These are phyloP conservation scores for Willisornis vidua DNA, from an alignment of 2,113 vertebrate genomes.

Conservation along the genomic window DNA sequence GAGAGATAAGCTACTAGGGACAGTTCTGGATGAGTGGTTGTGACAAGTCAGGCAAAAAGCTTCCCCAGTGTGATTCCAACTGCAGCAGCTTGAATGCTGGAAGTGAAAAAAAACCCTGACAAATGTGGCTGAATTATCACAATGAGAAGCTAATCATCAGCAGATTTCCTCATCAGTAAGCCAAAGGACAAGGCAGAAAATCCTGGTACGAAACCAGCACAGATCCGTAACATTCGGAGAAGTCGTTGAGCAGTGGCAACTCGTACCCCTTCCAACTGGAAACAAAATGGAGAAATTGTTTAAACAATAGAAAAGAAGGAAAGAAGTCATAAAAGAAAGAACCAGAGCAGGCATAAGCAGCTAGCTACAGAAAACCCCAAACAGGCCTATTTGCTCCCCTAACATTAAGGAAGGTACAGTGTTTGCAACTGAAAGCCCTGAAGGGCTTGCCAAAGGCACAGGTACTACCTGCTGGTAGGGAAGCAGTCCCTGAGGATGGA, in stretches of 20 bases:
- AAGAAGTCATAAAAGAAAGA: background rate
- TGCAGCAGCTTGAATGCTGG: background rate
- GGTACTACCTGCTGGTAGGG: background rate
- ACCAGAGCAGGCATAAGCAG: background rate
- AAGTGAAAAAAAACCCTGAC: background rate
- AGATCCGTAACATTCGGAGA: conserved; percentile 71
- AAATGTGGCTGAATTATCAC: background rate
- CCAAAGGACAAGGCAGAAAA: conserved; percentile 73
- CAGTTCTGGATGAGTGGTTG: background rate
- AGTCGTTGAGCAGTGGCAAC: conserved; percentile 70
- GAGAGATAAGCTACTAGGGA: background rate
- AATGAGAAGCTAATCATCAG: conserved; percentile 16
- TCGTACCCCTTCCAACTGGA: conserved; percentile 62
- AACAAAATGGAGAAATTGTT: background rate
- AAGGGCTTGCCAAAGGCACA: background rate
- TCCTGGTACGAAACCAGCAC: conserved; percentile 67
- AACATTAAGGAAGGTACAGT: background rate
- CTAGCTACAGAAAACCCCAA: background rate
- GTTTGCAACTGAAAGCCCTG: background rate
- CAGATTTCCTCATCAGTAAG: conserved; percentile 46
- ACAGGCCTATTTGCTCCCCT: background rate
- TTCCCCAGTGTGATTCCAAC: background rate
- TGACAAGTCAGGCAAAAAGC: background rate
- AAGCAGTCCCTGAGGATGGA: background rate
- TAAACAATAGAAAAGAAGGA: background rate